Conservation (phyloP, 2,113 vertebrate genomes). For the Aspidoscelis tigris region DNA sequence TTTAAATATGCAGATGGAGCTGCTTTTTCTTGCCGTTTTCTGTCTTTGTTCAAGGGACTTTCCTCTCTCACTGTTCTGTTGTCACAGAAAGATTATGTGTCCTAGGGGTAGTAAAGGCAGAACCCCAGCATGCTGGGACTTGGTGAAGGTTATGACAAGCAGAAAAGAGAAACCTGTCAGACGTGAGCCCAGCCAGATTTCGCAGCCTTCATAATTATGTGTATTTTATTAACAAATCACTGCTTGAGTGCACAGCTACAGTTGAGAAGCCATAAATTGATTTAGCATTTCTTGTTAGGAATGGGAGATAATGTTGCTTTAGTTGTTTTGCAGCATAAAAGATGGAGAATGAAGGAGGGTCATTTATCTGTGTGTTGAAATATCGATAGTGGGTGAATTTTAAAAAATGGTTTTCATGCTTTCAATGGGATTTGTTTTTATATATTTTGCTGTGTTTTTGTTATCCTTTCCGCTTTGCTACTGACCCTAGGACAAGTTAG, state of each 20-base stretch:
- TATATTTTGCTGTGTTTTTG: no score
- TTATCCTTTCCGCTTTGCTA: no score
- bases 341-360: background rate
- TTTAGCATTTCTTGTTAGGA: background rate
- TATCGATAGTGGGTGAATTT: background rate
- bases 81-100: conserved; percentile 36
- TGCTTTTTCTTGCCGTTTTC: conserved; percentile 33
- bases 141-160: conserved; percentile 33
- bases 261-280: conserved; percentile 6
- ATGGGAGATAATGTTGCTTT: background rate
- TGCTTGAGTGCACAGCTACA: conserved; percentile 2
- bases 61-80: conserved; percentile 41
- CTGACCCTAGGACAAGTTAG: no score
- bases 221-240: conserved; percentile 22
- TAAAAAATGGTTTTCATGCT: no score
- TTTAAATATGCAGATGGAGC: background rate
- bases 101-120: conserved; percentile 38
- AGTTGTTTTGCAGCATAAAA: background rate
- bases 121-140: conserved; percentile 44
- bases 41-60: conserved; percentile 51
- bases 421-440: no score
- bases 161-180: conserved; percentile 57
- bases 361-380: background rate
- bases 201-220: conserved; percentile 26
- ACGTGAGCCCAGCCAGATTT: conserved; percentile 51